Percentiles rank a stretch among this genome's conserved stretches.
Evolutionary conservation across 2,113 vertebrate genomes (phyloP).

Genomic region (Entelurus aequoreus): DNA sequence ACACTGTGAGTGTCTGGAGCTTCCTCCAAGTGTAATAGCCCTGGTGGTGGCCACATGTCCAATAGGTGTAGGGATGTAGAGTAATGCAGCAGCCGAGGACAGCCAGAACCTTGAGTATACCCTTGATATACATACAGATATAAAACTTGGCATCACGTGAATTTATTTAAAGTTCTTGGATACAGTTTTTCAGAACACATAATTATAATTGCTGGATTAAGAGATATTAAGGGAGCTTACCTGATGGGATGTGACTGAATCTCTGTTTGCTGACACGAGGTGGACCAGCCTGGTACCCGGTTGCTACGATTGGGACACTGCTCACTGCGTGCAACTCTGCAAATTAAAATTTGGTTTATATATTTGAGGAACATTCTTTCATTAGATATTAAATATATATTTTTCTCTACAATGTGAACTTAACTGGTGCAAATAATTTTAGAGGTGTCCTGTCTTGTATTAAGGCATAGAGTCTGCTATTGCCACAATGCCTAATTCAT

Average conservation of each 20-base stretch:
- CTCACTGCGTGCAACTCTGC: slow-evolving; percentile 85
- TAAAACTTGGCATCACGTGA: no score
- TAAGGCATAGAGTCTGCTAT: no score
- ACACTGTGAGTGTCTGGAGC: slow-evolving; percentile 54
- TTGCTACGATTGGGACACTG: slow-evolving; percentile 74
- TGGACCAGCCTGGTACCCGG: slow-evolving; percentile 41
- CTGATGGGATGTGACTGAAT: slow-evolving; percentile 56
- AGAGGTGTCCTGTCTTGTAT: no score
- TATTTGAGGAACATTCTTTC: not conserved
- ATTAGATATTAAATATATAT: no score
- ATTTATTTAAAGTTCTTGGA: not conserved
- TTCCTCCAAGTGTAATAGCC: slow-evolving; percentile 46
- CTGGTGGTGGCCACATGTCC: slow-evolving; percentile 62
- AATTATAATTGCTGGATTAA: not conserved
- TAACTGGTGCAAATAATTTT: no score
- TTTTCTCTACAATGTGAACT: no score
- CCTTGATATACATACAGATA: no score
- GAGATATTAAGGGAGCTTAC: slow-evolving; percentile 4
- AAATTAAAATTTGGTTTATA: not conserved
- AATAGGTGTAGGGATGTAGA: slow-evolving; percentile 61
- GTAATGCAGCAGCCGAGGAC: slow-evolving; percentile 68
- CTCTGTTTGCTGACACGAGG: slow-evolving; percentile 49
- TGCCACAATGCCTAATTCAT: no score
- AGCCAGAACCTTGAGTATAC: slow-evolving; percentile 44
- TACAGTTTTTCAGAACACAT: not conserved